Evolutionary conservation across 1,140 invertebrate genomes (phyloP), one percentile per base, ranked within the genome.

Genomic region (Procambarus virginalis): DNA sequence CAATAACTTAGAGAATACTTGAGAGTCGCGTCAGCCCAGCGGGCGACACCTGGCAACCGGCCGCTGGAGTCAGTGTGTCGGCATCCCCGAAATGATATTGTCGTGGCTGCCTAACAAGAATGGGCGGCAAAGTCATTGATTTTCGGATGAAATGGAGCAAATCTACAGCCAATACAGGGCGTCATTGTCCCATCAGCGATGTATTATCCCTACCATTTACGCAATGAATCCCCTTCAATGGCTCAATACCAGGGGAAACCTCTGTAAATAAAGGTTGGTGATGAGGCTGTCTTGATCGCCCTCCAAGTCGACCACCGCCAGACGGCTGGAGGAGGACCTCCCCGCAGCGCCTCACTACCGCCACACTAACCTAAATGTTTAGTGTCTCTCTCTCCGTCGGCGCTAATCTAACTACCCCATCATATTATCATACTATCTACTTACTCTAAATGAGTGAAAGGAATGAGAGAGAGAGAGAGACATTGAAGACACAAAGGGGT

Each of bases 171-270:
- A 90, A 90, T 90, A 90, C 89, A 84, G 82, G 75, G 82, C 82
- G 81, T 84, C 89, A 90, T 85, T 90, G 89, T 85, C 68, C 68
- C 89, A 90, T 90, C 89, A 84, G 48, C 82, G 89, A 90, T 84
- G 89, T 84, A 90, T 90, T 90, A 90, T 90, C 89, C 83, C 82
- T 78, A 82, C 89, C 89, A 90, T 90, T 90, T 90, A 84, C 82
- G 89, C 89, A 78, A 90, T 90, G 89, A 90, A 90, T 90, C 83
- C 89, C 89, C 76, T 85, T 73, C 89, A 90, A 46, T 82, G 77
- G 89, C 68, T 79, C 81, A 90, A 84, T 84, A 90, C 77, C 77
- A 78, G 48, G 14, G 34, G 45, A 90, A 84, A 78, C 76, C 89
- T 49, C 76, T 22, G 88, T 84, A 90, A 84, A 90, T 90, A 90